phyloP scores from a whole-genome alignment of 1,140 invertebrate genomes.

The Euwallacea similis region DNA sequence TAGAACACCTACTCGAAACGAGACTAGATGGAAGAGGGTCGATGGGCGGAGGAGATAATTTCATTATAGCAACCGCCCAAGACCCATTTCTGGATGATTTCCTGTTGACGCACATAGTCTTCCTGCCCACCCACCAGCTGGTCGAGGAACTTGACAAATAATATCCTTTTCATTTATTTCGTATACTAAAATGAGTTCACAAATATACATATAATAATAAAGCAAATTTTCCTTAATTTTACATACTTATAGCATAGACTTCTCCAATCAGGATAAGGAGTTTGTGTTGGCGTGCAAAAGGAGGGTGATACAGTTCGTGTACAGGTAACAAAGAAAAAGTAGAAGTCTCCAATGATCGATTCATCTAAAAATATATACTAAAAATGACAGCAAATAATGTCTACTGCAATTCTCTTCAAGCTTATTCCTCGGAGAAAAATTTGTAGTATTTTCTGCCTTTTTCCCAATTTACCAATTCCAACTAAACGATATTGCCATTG shows the following conservation, averaged over 20 bases:
- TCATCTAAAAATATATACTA: not conserved
- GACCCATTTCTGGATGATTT: constrained; percentile 85
- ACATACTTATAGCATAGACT: constrained; percentile 63
- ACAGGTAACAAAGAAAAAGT: constrained; percentile 49
- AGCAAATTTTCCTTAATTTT: constrained; percentile 55
- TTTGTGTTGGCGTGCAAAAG: constrained; percentile 74
- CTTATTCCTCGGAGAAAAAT: no score
- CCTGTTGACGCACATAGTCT: constrained; percentile 84
- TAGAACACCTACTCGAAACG: constrained; percentile 85
- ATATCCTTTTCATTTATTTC: constrained; percentile 65
- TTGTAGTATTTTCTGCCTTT: no score
- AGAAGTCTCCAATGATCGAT: not conserved
- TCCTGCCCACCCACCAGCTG: constrained; percentile 77
- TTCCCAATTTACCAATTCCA: no score
- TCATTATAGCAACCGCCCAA: constrained; percentile 49
- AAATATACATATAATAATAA: constrained; percentile 1
- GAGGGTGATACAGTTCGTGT: constrained; percentile 77
- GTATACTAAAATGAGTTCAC: not conserved
- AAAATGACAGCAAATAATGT: not conserved
- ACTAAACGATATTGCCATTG: no score
- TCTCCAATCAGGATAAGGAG: constrained; percentile 66
- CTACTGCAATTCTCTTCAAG: no score
- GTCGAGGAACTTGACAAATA: constrained; percentile 75
- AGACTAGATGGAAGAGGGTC: constrained; percentile 64
- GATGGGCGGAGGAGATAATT: constrained; percentile 55